Base-by-base conservation (phyloP, 2,888 invertebrate species). In the Halictus ligatus region DNA sequence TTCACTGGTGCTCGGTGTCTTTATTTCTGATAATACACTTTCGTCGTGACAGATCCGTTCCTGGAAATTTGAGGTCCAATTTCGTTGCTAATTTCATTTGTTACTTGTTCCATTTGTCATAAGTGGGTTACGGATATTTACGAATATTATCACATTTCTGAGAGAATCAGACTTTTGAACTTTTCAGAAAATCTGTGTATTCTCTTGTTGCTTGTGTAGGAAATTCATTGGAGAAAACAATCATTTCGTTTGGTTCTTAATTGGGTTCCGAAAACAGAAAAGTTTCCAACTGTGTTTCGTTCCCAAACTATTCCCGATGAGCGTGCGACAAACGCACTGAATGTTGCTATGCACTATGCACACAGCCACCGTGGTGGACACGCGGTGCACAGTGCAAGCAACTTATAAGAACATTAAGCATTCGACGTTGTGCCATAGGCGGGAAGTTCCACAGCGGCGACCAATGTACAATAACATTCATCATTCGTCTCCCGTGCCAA, bases 391-490 rank as follows among this genome's bases (percentile, higher is more conserved):
- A 21, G 4, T 3, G 3, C 29, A 35, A 67, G 35, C 10, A 67
- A 67, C 35, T 67, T 35, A 67, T 67, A 35, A 67, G 67, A 67
- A 67, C 67, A 35, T 35, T 67, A 35, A 29, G 35, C 67, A 67
- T 35, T 18, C 64, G 64, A 8, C 15, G 64, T 64, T 64, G 64
- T 64, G 15, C 29, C 67, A 67, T 10, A 21, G 67, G 67, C 35
- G 35, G 35, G 21, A 35, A 35, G 67, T 67, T 67, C 35, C 67
- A 21, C 21, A 67, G 35, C 67, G 21, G 18, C 21, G 67, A 67
- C 67, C 67, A 21, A 67, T 18, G 67, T 35, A 18, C 35, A 50
- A 35, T 82, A 71, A 69, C 75, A 60, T 67, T 67, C 67, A 67
- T 67, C 67, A 67, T 35, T 67, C 67, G 18, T 67, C 67, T 35